phyloP scores from a whole-genome alignment of 1,140 invertebrate species.

The Chionoecetes opilio region DNA sequence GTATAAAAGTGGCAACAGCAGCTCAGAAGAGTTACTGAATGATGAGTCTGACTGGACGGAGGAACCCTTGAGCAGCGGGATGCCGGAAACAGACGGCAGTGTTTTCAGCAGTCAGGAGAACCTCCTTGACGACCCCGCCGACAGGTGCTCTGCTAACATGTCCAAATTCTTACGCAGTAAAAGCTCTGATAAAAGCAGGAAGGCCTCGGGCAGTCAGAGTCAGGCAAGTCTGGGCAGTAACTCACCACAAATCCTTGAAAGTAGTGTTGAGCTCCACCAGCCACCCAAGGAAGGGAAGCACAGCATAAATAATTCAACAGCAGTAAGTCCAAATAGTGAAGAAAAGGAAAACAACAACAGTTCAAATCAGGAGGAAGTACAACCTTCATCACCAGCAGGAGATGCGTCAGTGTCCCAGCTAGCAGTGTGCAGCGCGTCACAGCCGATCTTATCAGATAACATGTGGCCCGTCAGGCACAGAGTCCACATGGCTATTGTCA shows the following conservation, averaged over 20 bases:
- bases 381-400: not conserved
- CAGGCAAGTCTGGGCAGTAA: not conserved
- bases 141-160: constrained; percentile 62
- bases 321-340: not conserved
- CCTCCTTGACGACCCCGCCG: constrained; percentile 34
- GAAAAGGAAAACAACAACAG: not conserved
- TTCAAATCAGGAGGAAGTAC: not conserved
- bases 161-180: constrained; percentile 49
- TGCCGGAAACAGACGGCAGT: constrained; percentile 71
- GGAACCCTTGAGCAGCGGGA: constrained; percentile 56
- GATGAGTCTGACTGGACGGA: constrained; percentile 65
- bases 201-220: not conserved
- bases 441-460: not conserved
- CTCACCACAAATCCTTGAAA: not conserved
- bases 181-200: constrained; percentile 56
- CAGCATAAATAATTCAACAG: not conserved
- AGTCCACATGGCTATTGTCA: constrained; percentile 38
- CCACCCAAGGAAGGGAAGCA: not conserved
- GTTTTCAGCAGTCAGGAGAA: constrained; percentile 73
- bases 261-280: not conserved
- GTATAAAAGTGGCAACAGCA: constrained; percentile 63
- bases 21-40: constrained; percentile 69
- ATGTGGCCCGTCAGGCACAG: not conserved
- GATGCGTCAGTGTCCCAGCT: not conserved
- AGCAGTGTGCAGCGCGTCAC: not conserved